A percentile compares a stretch with the other conserved stretches of the same genome.
Evolutionary conservation across 2,797 vertebrate genomes (phyloP).

Genomic region (Otolemur crassicaudatus): DNA sequence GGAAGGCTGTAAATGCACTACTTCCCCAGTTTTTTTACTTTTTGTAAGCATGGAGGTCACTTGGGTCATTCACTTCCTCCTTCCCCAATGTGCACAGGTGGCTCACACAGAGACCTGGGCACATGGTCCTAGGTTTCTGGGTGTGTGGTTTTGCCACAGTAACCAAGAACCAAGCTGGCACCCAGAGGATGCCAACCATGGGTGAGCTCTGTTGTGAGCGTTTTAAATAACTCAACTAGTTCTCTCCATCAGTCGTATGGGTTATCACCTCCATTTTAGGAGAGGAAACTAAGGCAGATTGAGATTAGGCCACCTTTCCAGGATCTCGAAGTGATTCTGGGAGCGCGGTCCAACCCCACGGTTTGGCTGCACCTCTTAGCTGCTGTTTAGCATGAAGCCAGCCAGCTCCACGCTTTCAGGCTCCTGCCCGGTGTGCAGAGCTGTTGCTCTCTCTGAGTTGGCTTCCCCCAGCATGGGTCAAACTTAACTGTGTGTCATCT

Average conservation of each 20-base stretch:
- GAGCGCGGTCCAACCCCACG: fast-evolving
- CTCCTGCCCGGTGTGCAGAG: not conserved
- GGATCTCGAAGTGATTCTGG: fast-evolving
- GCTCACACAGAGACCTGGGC: fast-evolving
- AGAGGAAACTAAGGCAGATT: not conserved
- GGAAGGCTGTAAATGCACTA: not conserved
- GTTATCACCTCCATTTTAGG: not conserved
- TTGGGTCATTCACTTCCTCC: not conserved
- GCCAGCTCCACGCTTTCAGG: fast-evolving
- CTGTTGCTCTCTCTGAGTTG: fast-evolving
- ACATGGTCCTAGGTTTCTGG: fast-evolving
- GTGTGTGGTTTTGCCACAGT: not conserved
- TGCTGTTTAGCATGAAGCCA: not conserved
- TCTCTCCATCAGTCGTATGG: too few relatives aligned
- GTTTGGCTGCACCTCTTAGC: fast-evolving
- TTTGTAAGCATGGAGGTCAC: not conserved
- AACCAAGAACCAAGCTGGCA: not conserved
- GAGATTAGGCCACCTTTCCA: fast-evolving
- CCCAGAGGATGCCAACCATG: fast-evolving
- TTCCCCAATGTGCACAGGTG: fast-evolving
- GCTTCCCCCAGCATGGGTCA: not conserved
- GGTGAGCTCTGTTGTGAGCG: not conserved
- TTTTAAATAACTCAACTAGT: not conserved
- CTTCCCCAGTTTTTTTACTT: not conserved
- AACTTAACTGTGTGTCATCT: not conserved